Evolutionary conservation across 2,113 vertebrate genomes (phyloP).

Genomic region (Cyprinodon tularosa): DNA sequence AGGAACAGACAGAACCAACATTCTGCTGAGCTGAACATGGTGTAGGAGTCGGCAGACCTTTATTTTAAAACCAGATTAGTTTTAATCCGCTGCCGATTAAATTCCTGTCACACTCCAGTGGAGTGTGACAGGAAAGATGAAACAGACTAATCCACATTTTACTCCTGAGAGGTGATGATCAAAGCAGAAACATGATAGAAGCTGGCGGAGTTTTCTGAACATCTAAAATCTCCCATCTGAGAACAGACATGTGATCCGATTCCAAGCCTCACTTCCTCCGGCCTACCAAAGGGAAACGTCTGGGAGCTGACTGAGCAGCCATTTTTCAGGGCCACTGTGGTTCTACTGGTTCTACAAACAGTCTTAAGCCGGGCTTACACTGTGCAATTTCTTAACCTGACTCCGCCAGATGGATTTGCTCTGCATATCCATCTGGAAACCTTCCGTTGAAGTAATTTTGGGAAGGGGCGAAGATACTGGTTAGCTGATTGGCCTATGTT

Average conservation of each 20-base stretch:
- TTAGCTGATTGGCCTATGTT: no score
- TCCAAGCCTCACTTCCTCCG: not conserved
- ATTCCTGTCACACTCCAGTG: slow-evolving; percentile 6
- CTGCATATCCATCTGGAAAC: no score
- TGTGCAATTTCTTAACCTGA: no score
- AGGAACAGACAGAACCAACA: not conserved
- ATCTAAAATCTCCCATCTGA: not conserved
- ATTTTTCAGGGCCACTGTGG: not conserved
- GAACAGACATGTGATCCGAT: slow-evolving; percentile 10
- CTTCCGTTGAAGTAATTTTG: no score
- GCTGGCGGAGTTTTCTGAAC: slow-evolving; percentile 5
- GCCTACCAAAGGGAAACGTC: not conserved
- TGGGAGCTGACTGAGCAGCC: no score
- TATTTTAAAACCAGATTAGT: slow-evolving; percentile 23
- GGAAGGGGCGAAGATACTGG: no score
- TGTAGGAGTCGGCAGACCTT: slow-evolving; percentile 19
- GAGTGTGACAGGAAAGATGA: slow-evolving; percentile 48
- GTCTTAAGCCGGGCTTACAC: no score
- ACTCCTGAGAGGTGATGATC: slow-evolving; percentile 45
- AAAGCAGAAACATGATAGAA: slow-evolving; percentile 35
- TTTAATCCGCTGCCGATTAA: slow-evolving; percentile 12
- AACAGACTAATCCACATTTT: slow-evolving; percentile 39
- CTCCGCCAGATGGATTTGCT: no score
- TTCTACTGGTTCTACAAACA: no score
- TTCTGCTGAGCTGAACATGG: slow-evolving; percentile 3